Evolutionary conservation across 2,888 invertebrate genomes (phyloP).

Genomic region (Yponomeuta cagnagella): DNA sequence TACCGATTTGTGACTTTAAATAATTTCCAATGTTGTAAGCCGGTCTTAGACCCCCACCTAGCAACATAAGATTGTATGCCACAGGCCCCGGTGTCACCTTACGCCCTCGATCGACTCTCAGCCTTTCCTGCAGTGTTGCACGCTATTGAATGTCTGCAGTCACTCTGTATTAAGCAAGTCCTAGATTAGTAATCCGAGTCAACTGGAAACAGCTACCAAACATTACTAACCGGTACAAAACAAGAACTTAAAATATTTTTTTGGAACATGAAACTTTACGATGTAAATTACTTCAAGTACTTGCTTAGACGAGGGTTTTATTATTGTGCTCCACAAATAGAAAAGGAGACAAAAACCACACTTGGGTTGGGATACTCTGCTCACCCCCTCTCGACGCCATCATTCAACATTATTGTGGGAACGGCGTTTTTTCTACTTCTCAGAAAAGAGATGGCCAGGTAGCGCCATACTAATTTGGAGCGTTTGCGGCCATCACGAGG

Average conservation of each 20-base stretch:
- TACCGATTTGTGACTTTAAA: not conserved
- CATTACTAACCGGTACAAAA: not conserved
- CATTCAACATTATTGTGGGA: slow-evolving; percentile 64
- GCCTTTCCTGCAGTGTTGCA: slow-evolving; percentile 59
- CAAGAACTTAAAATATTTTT: not conserved
- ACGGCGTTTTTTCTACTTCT: slow-evolving; percentile 58
- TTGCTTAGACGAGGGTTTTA: slow-evolving; percentile 50
- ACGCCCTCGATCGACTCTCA: slow-evolving; percentile 51
- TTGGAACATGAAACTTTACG: not conserved
- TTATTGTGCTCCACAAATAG: slow-evolving; percentile 63
- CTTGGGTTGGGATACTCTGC: slow-evolving; percentile 57
- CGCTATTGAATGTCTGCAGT: slow-evolving; percentile 68
- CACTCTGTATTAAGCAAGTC: slow-evolving; percentile 36
- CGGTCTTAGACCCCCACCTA: slow-evolving; percentile 6
- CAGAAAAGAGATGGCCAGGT: slow-evolving; percentile 55
- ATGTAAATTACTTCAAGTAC: slow-evolving; percentile 4
- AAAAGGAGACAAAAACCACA: slow-evolving; percentile 62
- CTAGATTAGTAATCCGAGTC: slow-evolving; percentile 12
- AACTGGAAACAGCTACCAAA: not conserved
- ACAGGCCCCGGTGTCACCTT: slow-evolving; percentile 66
- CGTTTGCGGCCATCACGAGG: slow-evolving; percentile 44
- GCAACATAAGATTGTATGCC: slow-evolving; percentile 45
- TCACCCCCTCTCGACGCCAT: slow-evolving; percentile 52
- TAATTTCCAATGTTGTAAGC: slow-evolving; percentile 18
- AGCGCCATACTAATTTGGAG: slow-evolving; percentile 43